Evolutionary conservation across 2,113 vertebrate species (phyloP).

Genomic region (cattle (Bos taurus)): ARS-UCD2.0 NC_037328.1:69696001-69696500

Average conservation of each 20-base stretch:
- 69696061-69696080: background rate
- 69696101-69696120: background rate
- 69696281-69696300: background rate
- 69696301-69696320: background rate
- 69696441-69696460: background rate
- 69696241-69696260: background rate
- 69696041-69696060: background rate
- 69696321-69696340: background rate
- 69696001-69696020: background rate
- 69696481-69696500: background rate
- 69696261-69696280: slow-evolving; percentile 6
- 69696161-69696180: background rate
- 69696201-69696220: background rate
- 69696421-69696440: background rate
- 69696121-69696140: background rate
- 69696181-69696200: background rate
- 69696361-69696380: background rate
- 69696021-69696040: background rate
- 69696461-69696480: background rate
- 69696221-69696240: background rate
- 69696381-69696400: background rate
- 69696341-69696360: background rate
- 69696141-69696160: background rate
- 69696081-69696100: background rate
- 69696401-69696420: background rate